Percentiles rank a stretch among this genome's conserved stretches.
Conservation (phyloP, 2,113 vertebrate genomes). For the Bettongia penicillata region DNA sequence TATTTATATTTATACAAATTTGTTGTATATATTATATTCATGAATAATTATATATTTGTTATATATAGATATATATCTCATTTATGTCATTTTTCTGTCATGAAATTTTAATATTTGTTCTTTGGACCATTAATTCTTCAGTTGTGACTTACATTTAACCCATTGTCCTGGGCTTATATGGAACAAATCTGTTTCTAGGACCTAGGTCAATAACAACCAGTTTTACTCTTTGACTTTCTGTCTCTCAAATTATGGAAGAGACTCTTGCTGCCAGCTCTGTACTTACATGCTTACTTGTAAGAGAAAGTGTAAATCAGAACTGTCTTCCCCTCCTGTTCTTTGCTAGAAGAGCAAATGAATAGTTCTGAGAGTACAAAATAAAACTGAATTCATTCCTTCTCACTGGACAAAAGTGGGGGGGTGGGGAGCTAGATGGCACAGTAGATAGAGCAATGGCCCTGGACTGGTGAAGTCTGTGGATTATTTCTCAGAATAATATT, state of each 20-base stretch:
- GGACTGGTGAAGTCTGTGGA: background rate
- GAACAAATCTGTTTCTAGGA: background rate
- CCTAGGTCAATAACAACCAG: background rate
- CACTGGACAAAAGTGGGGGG: constrained; percentile 59
- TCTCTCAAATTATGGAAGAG: constrained; percentile 73
- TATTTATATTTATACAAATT: no score
- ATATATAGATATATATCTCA: no score
- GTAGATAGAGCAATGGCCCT: no score
- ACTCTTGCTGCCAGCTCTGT: constrained; percentile 49
- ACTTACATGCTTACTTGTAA: constrained; percentile 66
- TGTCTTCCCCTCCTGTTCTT: constrained; percentile 75
- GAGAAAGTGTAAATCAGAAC: constrained; percentile 59
- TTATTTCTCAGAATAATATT: background rate
- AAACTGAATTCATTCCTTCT: constrained; percentile 77
- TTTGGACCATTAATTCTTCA: no score
- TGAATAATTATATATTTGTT: no score
- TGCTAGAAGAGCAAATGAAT: constrained; percentile 78
- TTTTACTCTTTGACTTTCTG: background rate
- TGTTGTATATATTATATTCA: no score
- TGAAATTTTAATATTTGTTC: no score
- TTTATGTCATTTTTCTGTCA: no score
- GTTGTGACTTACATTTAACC: background rate
- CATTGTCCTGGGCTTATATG: background rate
- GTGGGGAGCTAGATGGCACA: no score
- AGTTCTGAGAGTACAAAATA: constrained; percentile 80